phyloP scores from a whole-genome alignment of 2,113 vertebrate species.

The Pipra filicauda region DNA sequence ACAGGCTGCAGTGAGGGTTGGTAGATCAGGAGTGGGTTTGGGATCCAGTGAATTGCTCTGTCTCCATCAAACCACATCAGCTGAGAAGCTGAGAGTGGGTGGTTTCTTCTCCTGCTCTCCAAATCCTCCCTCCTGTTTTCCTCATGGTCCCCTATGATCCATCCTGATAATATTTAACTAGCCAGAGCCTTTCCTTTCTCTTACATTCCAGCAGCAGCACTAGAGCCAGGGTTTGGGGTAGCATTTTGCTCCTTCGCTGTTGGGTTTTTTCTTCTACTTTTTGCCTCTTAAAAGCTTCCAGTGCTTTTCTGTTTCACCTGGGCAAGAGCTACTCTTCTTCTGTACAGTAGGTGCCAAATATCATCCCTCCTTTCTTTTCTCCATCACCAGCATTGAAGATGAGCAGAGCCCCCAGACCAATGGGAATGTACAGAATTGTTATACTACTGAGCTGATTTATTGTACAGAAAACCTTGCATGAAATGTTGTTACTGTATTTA shows the following conservation, averaged over 20 bases:
- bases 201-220: neutral
- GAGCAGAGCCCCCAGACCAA: slow-evolving; percentile 66
- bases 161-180: neutral
- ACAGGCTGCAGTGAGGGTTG: neutral
- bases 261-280: neutral
- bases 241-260: neutral
- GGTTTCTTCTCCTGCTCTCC: neutral
- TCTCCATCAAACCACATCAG: neutral
- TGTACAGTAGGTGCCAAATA: slow-evolving; percentile 23
- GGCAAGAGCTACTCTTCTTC: neutral
- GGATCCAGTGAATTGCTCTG: neutral
- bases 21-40: neutral
- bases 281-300: neutral
- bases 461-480: slow-evolving; percentile 84
- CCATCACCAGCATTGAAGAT: slow-evolving; percentile 68
- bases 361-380: slow-evolving; percentile 51
- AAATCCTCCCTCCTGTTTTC: neutral
- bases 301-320: neutral
- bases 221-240: neutral
- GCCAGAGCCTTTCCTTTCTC: neutral
- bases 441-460: slow-evolving; percentile 89
- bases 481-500: slow-evolving; percentile 90
- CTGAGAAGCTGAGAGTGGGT: neutral
- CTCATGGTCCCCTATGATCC: neutral
- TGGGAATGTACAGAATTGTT: slow-evolving; percentile 82